These are phyloP conservation scores for Netelia fuscicornis DNA, from an alignment of 2,888 invertebrate species.

Conservation along the genomic window DNA sequence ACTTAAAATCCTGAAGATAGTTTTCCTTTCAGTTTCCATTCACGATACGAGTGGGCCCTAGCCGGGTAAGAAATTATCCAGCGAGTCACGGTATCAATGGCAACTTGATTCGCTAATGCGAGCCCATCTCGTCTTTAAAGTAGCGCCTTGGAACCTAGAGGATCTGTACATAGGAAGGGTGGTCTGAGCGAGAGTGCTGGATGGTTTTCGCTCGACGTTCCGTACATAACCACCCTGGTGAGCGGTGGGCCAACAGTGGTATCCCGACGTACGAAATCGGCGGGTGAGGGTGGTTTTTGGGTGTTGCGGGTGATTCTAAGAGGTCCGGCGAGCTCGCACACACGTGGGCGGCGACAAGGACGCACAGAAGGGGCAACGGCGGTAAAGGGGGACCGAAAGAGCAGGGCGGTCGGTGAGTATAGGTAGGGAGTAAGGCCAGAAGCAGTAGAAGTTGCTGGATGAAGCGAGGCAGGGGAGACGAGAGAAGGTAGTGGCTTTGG, in stretches of 20 bases:
- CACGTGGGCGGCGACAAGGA: constrained; percentile 71
- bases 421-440: constrained; percentile 64
- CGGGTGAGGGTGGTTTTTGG: constrained; percentile 70
- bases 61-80: constrained; percentile 34
- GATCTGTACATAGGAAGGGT: constrained; percentile 33
- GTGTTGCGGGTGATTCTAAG: constrained; percentile 82
- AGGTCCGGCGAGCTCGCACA: constrained; percentile 81
- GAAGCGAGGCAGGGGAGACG: constrained; percentile 56
- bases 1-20: constrained; percentile 21
- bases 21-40: constrained; percentile 54
- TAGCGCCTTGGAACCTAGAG: constrained; percentile 55
- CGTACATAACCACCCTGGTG: constrained; percentile 25
- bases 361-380: constrained; percentile 61
- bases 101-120: constrained; percentile 73
- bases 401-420: constrained; percentile 31
- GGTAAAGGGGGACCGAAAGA: constrained; percentile 42
- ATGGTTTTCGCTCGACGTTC: constrained; percentile 24
- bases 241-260: constrained; percentile 70
- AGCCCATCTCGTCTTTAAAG: constrained; percentile 82
- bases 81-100: constrained; percentile 19
- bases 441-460: constrained; percentile 51
- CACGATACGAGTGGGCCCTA: constrained; percentile 31
- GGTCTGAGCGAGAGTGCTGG: constrained; percentile 55
- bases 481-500: constrained; percentile 77
- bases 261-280: constrained; percentile 52